phyloP scores from a whole-genome alignment of 1,140 invertebrate species.

The Drosophila jambulina region DNA sequence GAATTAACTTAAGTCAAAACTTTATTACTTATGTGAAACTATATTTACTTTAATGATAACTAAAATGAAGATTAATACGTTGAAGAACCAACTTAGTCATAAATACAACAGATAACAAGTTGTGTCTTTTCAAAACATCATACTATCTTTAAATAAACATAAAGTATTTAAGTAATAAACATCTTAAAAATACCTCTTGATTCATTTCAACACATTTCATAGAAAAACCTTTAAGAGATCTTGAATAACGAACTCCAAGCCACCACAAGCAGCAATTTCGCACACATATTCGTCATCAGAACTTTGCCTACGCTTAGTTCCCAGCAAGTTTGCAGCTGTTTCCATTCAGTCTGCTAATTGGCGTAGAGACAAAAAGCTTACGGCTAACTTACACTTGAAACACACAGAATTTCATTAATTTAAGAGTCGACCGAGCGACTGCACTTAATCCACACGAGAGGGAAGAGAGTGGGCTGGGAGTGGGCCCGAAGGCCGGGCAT shows the following conservation, averaged over 20 bases:
- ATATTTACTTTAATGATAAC: neutral
- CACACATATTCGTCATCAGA: conserved; percentile 9
- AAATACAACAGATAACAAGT: too few relatives aligned
- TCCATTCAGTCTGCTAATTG: conserved; percentile 37
- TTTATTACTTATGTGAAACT: too few relatives aligned
- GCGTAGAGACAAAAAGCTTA: conserved; percentile 40
- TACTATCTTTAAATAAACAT: neutral
- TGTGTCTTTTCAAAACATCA: neutral
- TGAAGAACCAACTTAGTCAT: too few relatives aligned
- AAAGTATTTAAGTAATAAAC: neutral
- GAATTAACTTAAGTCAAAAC: too few relatives aligned
- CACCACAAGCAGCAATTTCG: conserved; percentile 4
- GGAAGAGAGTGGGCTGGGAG: conserved; percentile 1
- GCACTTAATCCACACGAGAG: conserved; percentile 41
- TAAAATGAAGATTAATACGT: neutral
- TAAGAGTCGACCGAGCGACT: conserved; percentile 38
- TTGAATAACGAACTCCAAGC: neutral
- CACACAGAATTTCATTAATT: conserved; percentile 51
- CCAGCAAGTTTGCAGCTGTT: conserved; percentile 6
- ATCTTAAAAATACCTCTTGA: neutral
- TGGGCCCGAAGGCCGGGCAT: conserved; percentile 8
- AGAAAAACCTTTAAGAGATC: neutral
- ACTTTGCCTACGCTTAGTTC: conserved; percentile 1
- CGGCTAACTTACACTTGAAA: conserved; percentile 42
- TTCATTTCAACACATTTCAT: neutral